Conservation (phyloP, 2,888 invertebrate species). For the Hybos culiciformis region DNA sequence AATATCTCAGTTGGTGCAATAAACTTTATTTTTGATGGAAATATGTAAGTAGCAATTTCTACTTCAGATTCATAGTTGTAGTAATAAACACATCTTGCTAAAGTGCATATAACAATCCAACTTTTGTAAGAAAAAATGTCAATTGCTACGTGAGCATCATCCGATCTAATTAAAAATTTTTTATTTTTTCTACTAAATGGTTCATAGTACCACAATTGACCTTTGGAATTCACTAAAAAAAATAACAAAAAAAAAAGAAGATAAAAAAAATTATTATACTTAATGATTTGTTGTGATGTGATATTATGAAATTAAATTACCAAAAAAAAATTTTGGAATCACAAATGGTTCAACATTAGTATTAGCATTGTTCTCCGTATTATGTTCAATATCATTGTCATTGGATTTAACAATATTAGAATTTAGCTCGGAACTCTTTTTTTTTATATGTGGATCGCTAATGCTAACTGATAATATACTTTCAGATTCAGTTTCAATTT, state of each 20-base stretch:
- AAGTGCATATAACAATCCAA: constrained; percentile 14
- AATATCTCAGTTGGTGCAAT: too few species aligned
- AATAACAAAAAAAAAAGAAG: too few species aligned
- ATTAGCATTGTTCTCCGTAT: constrained; percentile 24
- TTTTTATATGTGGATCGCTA: neutral
- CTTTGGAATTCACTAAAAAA: constrained; percentile 34
- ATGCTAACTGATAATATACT: neutral
- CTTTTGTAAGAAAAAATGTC: constrained; percentile 42
- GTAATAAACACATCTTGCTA: constrained; percentile 1
- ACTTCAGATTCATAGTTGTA: constrained; percentile 6
- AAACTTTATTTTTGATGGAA: too few species aligned
- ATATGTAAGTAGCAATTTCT: too few species aligned
- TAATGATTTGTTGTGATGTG: neutral
- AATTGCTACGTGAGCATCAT: constrained; percentile 33
- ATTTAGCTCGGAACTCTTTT: neutral
- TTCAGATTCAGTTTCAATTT: neutral
- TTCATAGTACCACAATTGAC: constrained; percentile 40
- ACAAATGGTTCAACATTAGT: constrained; percentile 37
- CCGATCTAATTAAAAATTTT: constrained; percentile 35
- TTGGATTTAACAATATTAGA: neutral
- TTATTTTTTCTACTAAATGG: constrained; percentile 37
- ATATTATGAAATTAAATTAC: constrained; percentile 28
- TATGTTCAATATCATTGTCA: constrained; percentile 3
- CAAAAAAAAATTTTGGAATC: constrained; percentile 42
- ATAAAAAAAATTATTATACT: neutral